Base-by-base conservation (phyloP, 1,140 invertebrate genomes). In the Drosophila tropicalis region DNA sequence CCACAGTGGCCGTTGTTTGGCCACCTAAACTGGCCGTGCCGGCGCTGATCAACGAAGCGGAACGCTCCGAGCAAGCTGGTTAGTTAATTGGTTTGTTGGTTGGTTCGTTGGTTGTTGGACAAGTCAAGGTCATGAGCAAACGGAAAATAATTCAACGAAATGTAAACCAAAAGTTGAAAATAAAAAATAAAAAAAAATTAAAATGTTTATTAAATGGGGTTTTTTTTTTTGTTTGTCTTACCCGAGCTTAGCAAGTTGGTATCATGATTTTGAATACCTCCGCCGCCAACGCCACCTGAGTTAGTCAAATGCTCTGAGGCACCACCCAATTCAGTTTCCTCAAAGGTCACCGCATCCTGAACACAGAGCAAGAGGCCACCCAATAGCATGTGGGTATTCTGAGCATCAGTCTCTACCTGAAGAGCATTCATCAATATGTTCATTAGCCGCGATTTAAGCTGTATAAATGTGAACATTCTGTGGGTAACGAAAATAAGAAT, bases 361-460 rank as follows among this genome's bases (percentile, higher is more conserved):
- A 98, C 96, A 72, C 95, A 95, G 36, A 97, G 92, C 76, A 97
- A 93, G 47, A 98, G 92, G 34, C 96, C 96, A 36, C 95, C 97
- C 41, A 98, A 92, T 19, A 98, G 92, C 95, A 98, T 97, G 81
- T 98, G 97, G 5, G 97, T 97, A 92, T 98, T 98, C 66, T 95
- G 94, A 2, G 97, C 94, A 93, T 98, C 97, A 1, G 95, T 94
- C 93, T 98, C 97, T 34, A 96, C 95, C 93, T 97, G 95, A 17
- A 98, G 92, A 4, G 97, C 96, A 91, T 96, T 96, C 81, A 98
- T 96, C 13, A 98, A 93, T 12, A 98, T 94, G 91, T 98, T 97
- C 92, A 97, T 96, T 2, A 98, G 93, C 56, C 96, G 94, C 1
- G 96, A 94, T 90, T 97, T 97, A 5, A 98, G 93, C 72, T 97